These are phyloP conservation scores for Mormyrops attenuatus DNA, from an alignment of 2,797 vertebrate genomes.

Conservation along the genomic window DNA sequence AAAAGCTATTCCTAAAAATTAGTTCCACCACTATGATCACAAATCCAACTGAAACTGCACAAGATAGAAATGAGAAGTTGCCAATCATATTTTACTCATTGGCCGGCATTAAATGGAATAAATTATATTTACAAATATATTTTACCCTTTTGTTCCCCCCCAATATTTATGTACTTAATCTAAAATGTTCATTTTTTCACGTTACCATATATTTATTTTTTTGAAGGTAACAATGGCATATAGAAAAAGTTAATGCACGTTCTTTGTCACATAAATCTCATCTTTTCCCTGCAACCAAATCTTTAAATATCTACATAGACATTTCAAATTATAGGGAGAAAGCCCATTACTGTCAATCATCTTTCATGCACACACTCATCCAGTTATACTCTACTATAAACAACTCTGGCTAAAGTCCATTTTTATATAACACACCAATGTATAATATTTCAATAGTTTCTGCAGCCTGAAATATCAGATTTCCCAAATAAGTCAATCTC, in stretches of 20 bases:
- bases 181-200: conserved; percentile 16
- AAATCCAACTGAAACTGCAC: conserved; percentile 46
- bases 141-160: conserved; percentile 39
- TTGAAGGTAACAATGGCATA: conserved; percentile 38
- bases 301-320: conserved; percentile 33
- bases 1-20: conserved; percentile 25
- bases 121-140: conserved; percentile 68
- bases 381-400: conserved; percentile 6
- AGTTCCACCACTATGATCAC: conserved; percentile 39
- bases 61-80: conserved; percentile 35
- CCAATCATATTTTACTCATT: conserved; percentile 48
- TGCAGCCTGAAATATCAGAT: background rate
- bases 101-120: conserved; percentile 55
- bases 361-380: conserved; percentile 25
- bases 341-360: conserved; percentile 24
- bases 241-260: conserved; percentile 25
- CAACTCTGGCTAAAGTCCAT: conserved; percentile 17
- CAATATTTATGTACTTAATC: conserved; percentile 12
- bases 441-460: conserved; percentile 16
- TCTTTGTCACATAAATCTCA: conserved; percentile 25
- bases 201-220: conserved; percentile 4
- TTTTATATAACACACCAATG: conserved; percentile 3
- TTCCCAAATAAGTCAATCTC: background rate
- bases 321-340: conserved; percentile 27
- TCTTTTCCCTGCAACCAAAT: conserved; percentile 29